These are phyloP conservation scores for Trachelipus rathkii DNA, from an alignment of 1,140 invertebrate species.

Conservation along the genomic window DNA sequence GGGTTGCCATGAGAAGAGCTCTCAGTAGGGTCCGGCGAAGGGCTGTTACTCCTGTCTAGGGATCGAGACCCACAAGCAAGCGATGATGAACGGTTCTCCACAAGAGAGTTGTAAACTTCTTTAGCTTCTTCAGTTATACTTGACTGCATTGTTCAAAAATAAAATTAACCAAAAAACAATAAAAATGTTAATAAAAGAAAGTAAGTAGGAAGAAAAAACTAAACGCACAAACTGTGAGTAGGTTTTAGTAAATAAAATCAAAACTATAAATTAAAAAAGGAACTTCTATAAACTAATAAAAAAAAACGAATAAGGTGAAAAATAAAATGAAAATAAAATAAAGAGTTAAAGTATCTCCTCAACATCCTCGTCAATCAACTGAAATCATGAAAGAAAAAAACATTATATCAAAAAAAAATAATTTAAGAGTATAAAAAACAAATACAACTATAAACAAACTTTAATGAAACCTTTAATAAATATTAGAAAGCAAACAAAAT, in stretches of 20 bases:
- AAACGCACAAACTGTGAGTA: neutral
- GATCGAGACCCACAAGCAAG: neutral
- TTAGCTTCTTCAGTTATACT: slow-evolving; percentile 63
- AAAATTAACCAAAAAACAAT: neutral
- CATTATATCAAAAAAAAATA: neutral
- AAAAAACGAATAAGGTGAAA: neutral
- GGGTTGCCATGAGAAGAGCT: slow-evolving; percentile 58
- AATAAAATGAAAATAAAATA: neutral
- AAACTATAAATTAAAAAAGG: too few relatives aligned
- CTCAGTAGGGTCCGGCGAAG: slow-evolving; percentile 46
- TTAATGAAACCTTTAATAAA: too few relatives aligned
- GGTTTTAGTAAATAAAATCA: too few relatives aligned
- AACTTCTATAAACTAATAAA: neutral
- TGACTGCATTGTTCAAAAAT: slow-evolving; percentile 45
- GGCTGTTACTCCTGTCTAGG: slow-evolving; percentile 12
- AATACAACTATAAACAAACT: slow-evolving; percentile 4
- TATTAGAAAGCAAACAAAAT: too few relatives aligned
- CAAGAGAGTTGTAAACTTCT: slow-evolving; percentile 83
- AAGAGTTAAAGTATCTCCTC: slow-evolving; percentile 12
- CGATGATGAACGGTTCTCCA: slow-evolving; percentile 57
- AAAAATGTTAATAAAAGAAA: neutral
- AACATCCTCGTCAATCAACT: slow-evolving; percentile 5
- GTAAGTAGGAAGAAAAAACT: neutral
- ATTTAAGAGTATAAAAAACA: slow-evolving; percentile 37
- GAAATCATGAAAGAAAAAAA: neutral